Base-by-base conservation (phyloP, 2,888 invertebrate genomes). In the Nomada fabriciana region DNA sequence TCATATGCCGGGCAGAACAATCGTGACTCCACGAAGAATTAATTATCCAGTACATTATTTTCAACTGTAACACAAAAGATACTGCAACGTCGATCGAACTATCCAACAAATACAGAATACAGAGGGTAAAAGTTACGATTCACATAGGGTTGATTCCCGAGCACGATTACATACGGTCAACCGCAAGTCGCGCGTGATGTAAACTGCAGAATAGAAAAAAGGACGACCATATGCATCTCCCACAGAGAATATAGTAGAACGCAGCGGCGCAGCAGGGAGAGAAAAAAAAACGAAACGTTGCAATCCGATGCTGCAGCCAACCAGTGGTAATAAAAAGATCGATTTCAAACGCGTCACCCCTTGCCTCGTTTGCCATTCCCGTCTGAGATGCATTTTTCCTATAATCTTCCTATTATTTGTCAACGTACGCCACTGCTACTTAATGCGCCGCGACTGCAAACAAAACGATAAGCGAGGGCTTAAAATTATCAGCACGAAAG, bases 251-350 rank as follows among this genome's bases (percentile, higher is more conserved):
- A 43, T 18, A 25, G 63, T 1, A 20, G 20, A 29, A 11, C 2
- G 71, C 18, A 20, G 0, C 13, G 29, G 29, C 65, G 20, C 64
- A 15, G 65, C 47, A 43, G 29, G 50, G 47, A 59, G 50, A 25
- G 25, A 25, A 36, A 59, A 59, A 65, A 50, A 29, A 65, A 50
- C 57, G 43, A 55, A 73, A 18, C 57, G 64, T n/a, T 57, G 70
- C 70, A 70, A 57, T 57, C 50, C 23, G 64, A 70, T 59, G 29
- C 55, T 52, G 72, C 55, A 43, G 57, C 29, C 65, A 59, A 65
- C 57, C 47, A 29, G 47, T 50, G 65, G 47, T 43, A 29, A 73
- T 65, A 55, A 65, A 73, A 65, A 65, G 71, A 61, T 61, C 61
- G 71, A 71, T 61, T 52, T 71, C 52, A 52, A 71, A 71, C 61